These are phyloP conservation scores for Rhinoptilus africanus DNA, from an alignment of 2,113 vertebrate genomes.

Conservation along the genomic window DNA sequence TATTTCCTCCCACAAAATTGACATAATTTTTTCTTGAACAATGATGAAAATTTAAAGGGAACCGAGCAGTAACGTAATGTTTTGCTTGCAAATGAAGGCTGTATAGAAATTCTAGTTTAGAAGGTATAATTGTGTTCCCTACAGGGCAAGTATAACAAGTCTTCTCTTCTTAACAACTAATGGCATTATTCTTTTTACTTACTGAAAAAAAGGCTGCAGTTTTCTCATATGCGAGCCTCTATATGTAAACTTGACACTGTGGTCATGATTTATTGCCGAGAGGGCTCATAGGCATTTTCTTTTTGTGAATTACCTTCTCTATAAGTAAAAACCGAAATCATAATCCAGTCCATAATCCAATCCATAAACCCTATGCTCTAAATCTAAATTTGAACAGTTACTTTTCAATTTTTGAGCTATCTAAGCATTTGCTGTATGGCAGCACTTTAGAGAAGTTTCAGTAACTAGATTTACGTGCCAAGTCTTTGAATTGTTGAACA, in stretches of 20 bases:
- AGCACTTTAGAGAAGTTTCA: not conserved
- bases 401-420: not conserved
- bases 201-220: not conserved
- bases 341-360: not conserved
- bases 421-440: not conserved
- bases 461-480: not conserved
- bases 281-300: not conserved
- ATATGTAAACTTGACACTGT: not conserved
- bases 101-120: not conserved
- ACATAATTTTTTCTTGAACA: not conserved
- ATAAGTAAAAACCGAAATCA: not conserved
- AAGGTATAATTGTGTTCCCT: not conserved
- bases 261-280: not conserved
- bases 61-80: not conserved
- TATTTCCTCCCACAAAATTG: not conserved
- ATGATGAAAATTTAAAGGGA: not conserved
- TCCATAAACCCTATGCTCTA: not conserved
- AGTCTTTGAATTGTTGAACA: conserved; percentile 31
- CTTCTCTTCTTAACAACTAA: not conserved
- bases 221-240: not conserved
- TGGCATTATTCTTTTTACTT: not conserved
- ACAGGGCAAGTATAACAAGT: not conserved
- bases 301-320: not conserved
- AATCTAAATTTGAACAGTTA: not conserved
- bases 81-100: not conserved